Percentiles rank a stretch among this genome's conserved stretches.
These are phyloP conservation scores for Brachyptera putata DNA, from an alignment of 2,888 invertebrate species.

Conservation along the genomic window DNA sequence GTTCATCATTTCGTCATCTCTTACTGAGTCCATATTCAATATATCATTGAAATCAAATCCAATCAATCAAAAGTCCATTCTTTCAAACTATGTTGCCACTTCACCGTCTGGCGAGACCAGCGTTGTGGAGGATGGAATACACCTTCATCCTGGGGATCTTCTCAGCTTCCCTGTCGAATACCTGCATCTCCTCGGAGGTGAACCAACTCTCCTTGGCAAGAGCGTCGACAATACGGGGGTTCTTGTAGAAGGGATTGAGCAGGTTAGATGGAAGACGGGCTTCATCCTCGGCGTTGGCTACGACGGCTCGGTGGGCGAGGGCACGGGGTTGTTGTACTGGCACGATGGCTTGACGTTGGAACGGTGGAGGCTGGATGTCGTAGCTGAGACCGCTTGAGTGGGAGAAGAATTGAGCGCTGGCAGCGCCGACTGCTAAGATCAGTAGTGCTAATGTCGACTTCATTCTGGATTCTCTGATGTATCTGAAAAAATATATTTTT, in stretches of 20 bases:
- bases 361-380: constrained; percentile 28
- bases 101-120: constrained; percentile 53
- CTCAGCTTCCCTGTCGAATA: constrained; percentile 72
- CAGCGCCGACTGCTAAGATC: constrained; percentile 14
- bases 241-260: constrained; percentile 69
- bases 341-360: constrained; percentile 15
- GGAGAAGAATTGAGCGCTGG: constrained; percentile 31
- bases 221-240: constrained; percentile 66
- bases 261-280: constrained; percentile 66
- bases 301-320: constrained; percentile 65
- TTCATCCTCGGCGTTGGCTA: constrained; percentile 66
- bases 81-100: neutral
- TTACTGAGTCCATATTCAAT: neutral
- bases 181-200: constrained; percentile 70
- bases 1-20: neutral
- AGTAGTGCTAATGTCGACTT: constrained; percentile 1
- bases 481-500: too few relatives aligned
- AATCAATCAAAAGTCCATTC: neutral
- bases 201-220: constrained; percentile 78
- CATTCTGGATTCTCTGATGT: neutral
- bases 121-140: constrained; percentile 67
- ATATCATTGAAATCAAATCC: neutral
- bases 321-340: constrained; percentile 3
- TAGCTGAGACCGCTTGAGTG: constrained; percentile 20
- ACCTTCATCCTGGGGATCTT: constrained; percentile 74